Percentiles rank a stretch among this genome's conserved stretches.
Conservation (phyloP, 2,113 vertebrate genomes). For the Athene cunicularia region DNA sequence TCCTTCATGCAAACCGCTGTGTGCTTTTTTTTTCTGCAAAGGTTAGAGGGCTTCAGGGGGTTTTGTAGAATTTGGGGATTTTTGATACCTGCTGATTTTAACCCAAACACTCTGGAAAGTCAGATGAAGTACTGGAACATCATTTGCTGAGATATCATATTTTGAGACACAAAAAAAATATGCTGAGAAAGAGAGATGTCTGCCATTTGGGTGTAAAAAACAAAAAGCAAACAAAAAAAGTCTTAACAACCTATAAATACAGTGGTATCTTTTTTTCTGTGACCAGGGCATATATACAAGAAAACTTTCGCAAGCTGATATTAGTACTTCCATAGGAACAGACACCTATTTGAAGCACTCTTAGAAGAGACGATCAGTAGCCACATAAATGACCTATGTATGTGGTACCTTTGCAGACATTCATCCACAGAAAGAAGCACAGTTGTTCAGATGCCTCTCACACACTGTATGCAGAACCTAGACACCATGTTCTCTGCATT, state of each 20-base stretch:
- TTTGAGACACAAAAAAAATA: not conserved
- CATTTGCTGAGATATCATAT: not conserved
- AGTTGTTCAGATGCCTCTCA: not conserved
- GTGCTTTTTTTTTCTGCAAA: not conserved
- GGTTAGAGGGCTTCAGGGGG: not conserved
- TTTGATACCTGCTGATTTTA: not conserved
- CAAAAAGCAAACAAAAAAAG: not conserved
- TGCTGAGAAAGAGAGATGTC: not conserved
- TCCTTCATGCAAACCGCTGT: fast-evolving
- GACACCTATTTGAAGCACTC: not conserved
- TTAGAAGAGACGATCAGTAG: not conserved
- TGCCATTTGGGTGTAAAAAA: not conserved
- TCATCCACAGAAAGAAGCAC: not conserved
- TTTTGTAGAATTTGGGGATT: not conserved
- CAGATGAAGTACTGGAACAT: not conserved
- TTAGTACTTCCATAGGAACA: not conserved
- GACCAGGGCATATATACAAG: not conserved
- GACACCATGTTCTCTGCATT: not conserved
- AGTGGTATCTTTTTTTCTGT: not conserved
- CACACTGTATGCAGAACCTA: not conserved
- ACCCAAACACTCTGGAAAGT: not conserved
- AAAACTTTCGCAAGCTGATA: not conserved
- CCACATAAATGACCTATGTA: not conserved
- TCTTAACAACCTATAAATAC: not conserved
- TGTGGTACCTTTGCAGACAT: not conserved